phyloP scores from a whole-genome alignment of 2,797 vertebrate genomes.

The Nasua narica region DNA sequence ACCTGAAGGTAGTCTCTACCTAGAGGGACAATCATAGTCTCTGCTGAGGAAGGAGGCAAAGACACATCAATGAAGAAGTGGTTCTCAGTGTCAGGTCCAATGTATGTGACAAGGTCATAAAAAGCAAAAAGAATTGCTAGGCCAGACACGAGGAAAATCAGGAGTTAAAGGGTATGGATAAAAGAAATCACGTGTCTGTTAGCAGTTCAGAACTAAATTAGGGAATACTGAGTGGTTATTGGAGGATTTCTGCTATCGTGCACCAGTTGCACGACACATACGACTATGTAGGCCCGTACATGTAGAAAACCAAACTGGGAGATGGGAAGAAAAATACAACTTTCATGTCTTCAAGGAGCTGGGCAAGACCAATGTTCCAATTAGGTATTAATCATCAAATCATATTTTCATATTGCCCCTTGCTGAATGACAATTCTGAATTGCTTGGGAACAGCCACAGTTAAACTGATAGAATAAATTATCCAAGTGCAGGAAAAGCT shows the following conservation, averaged over 20 bases:
- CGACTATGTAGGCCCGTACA: background rate
- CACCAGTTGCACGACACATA: rapidly evolving
- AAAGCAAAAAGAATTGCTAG: background rate
- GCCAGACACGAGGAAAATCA: background rate
- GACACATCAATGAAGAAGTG: background rate
- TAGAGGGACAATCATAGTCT: background rate
- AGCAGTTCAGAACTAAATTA: background rate
- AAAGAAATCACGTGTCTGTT: background rate
- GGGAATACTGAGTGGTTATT: background rate
- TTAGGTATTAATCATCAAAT: background rate
- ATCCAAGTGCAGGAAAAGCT: background rate
- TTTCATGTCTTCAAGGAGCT: background rate
- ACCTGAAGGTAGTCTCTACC: background rate
- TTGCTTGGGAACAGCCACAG: background rate
- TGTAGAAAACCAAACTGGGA: background rate
- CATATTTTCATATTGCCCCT: background rate
- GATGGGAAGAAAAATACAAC: rapidly evolving
- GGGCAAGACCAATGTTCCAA: background rate
- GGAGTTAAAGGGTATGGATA: background rate
- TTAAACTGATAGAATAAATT: conserved; percentile 5
- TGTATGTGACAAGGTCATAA: background rate
- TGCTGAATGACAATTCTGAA: background rate
- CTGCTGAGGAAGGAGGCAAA: background rate
- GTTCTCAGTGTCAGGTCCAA: background rate
- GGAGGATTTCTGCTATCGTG: background rate